Evolutionary conservation across 2,888 invertebrate species (phyloP).

Genomic region (Steinernema hermaphroditum): DNA sequence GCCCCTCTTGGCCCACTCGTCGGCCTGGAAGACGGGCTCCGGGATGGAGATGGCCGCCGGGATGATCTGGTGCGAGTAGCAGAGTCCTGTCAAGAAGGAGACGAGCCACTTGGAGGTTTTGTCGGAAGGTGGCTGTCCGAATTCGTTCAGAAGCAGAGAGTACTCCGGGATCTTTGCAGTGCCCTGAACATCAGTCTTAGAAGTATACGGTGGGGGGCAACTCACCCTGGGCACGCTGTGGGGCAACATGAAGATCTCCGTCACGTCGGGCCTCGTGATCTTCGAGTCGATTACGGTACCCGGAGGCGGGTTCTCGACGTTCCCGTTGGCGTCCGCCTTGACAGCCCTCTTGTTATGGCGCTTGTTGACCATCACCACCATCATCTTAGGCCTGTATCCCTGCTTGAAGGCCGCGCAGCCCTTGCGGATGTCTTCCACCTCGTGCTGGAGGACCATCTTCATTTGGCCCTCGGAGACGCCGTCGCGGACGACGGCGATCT

Average conservation of each 20-base stretch:
- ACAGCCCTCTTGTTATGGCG: conserved; percentile 42
- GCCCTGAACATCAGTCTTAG: no score
- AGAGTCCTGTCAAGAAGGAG: conserved; percentile 15
- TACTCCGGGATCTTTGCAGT: conserved; percentile 46
- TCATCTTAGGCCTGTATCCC: conserved; percentile 41
- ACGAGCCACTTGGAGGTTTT: conserved; percentile 1
- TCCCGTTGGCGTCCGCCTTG: not conserved
- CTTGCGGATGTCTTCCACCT: not conserved
- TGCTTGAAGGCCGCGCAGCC: not conserved
- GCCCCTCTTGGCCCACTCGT: conserved; percentile 59
- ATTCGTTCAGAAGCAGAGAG: conserved; percentile 43
- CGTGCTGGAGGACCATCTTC: conserved; percentile 32
- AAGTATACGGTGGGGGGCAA: not conserved
- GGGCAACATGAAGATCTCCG: conserved; percentile 45
- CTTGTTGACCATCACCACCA: conserved; percentile 47
- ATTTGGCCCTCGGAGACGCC: conserved; percentile 46
- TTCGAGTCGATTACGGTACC: conserved; percentile 43
- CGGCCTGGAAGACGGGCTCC: conserved; percentile 56
- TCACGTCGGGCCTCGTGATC: conserved; percentile 39
- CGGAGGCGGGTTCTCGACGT: conserved; percentile 39
- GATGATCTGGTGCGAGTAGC: conserved; percentile 39
- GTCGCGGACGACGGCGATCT: conserved; percentile 44
- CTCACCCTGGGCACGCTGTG: conserved; percentile 36
- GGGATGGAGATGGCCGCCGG: conserved; percentile 42
- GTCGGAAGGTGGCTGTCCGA: conserved; percentile 37